These are phyloP conservation scores for Hypercompe scribonia DNA, from an alignment of 2,888 invertebrate genomes.

Conservation along the genomic window DNA sequence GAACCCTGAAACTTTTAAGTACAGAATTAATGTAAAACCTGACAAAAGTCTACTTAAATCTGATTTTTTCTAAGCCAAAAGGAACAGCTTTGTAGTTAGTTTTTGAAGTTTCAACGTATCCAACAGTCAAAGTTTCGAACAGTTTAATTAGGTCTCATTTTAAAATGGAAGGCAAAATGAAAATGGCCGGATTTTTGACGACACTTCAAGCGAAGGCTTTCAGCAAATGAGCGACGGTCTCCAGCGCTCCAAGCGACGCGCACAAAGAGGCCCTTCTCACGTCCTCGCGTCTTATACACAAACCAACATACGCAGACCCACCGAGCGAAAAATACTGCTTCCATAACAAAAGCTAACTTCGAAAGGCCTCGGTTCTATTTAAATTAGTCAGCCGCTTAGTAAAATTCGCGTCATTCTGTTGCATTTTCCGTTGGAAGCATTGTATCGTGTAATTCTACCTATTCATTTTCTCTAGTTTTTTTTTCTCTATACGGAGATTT, in stretches of 20 bases:
- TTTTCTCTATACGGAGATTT: conserved; percentile 22
- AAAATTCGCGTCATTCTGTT: conserved; percentile 56
- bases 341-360: conserved; percentile 50
- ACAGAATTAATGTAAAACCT: no score
- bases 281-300: conserved; percentile 55
- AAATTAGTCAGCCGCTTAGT: conserved; percentile 50
- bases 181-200: conserved; percentile 72
- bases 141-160: conserved; percentile 47
- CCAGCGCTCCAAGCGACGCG: conserved; percentile 55
- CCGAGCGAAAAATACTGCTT: conserved; percentile 44
- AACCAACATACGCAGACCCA: conserved; percentile 35
- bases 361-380: conserved; percentile 57
- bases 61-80: background rate
- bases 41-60: background rate
- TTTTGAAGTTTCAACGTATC: background rate
- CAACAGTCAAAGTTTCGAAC: background rate
- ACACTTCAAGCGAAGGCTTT: conserved; percentile 75
- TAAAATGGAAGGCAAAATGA: conserved; percentile 60
- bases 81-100: background rate
- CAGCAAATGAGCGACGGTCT: conserved; percentile 79
- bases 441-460: conserved; percentile 36
- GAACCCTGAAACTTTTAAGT: no score
- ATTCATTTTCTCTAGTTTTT: conserved; percentile 37
- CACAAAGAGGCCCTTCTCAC: conserved; percentile 72
- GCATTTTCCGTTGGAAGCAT: conserved; percentile 62